Base-by-base conservation (phyloP, 2,888 invertebrate species). In the Dioctria rufipes region DNA sequence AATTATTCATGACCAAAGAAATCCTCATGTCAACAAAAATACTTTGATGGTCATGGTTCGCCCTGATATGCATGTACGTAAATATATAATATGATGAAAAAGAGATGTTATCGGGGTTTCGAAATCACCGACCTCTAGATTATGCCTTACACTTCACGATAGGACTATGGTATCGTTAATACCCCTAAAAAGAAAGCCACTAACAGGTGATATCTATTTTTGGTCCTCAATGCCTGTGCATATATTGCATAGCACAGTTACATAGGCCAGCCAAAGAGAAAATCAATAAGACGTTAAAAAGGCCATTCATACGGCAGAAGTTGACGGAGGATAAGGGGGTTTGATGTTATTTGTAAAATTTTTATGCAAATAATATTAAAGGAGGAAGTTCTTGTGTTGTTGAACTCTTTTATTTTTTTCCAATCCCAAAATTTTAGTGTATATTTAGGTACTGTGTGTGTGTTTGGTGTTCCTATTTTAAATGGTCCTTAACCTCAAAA, bases 201-300 rank as follows among this genome's bases (percentile, higher is more conserved):
- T 75, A 75, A 75, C 73, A 75, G 73, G 73, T 75, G 73, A 60
- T 60, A 75, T 58, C 60, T 75, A 75, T 75, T 75, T 75, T 43
- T 40, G 60, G 60, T 37, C n/a, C 40, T 25, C 39, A 60, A 60
- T 75, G n/a, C 39, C 25, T 13, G 4, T 75, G 60, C 6, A 11
- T 13, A 25, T 40, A 60, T 60, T 42, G 60, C 25, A 25, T 2
- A 25, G 25, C 25, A 25, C 25, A 25, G 25, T 25, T 25, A 25
- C 25, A 25, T 25, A 25, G 25, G 25, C 25, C 25, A 25, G 40
- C 60, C 40, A 42, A 60, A 43, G 40, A 60, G 60, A 13, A 42
- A 60, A 75, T 75, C 73, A 42, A 75, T 75, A 73, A 5, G 37
- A 11, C 13, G 54, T 54, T 40, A 37, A 73, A 73, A 40, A 39